Evolutionary conservation across 2,113 vertebrate species (phyloP).

Genomic region (Varanus salvator): DNA sequence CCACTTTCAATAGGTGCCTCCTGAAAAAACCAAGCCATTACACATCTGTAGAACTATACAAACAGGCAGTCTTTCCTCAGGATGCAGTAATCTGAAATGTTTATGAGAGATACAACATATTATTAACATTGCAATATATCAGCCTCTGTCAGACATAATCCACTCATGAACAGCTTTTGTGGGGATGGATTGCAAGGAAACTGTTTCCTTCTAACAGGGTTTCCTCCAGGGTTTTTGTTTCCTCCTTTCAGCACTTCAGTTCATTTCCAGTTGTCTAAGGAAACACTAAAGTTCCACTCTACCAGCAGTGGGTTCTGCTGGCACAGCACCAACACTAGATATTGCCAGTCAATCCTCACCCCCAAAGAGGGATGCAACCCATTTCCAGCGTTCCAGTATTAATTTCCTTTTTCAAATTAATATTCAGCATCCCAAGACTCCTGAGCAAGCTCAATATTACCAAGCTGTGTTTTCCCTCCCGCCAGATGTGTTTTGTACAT

Average conservation of each 20-base stretch:
- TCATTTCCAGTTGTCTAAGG: too few relatives aligned
- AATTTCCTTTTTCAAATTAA: not conserved
- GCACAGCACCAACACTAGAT: too few relatives aligned
- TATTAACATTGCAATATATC: conserved; percentile 3
- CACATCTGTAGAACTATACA: conserved; percentile 35
- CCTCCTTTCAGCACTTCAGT: not conserved
- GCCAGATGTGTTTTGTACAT: not conserved
- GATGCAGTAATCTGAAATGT: not conserved
- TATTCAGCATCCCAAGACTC: not conserved
- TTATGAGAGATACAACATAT: conserved; percentile 3
- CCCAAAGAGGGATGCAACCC: not conserved
- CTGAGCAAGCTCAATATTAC: not conserved
- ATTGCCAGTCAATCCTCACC: not conserved
- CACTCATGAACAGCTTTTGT: not conserved
- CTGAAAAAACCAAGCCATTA: not conserved
- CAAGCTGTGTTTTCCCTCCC: not conserved
- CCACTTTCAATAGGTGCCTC: too few relatives aligned
- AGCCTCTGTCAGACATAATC: conserved; percentile 19
- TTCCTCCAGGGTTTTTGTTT: not conserved
- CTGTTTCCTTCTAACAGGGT: not conserved
- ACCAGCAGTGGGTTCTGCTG: too few relatives aligned
- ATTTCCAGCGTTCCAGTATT: not conserved
- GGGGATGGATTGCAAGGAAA: conserved; percentile 33
- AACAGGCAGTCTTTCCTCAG: conserved; percentile 29
- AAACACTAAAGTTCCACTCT: too few relatives aligned